Evolutionary conservation across 2,797 vertebrate species (phyloP).

Genomic region (Morelia viridis): DNA sequence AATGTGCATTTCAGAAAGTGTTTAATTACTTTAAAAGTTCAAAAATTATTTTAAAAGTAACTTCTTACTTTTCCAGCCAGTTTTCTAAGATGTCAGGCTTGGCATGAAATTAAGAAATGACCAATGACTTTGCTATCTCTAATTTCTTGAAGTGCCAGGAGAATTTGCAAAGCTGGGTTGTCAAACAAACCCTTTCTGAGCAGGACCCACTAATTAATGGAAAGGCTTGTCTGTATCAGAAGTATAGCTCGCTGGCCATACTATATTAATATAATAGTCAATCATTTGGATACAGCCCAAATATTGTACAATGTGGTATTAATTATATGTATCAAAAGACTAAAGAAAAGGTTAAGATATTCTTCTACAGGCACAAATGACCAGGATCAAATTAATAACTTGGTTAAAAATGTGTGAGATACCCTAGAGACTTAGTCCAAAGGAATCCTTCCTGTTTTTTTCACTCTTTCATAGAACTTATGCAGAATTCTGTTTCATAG

Average conservation of each 20-base stretch:
- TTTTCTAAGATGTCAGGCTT: neutral
- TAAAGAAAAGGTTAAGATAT: neutral
- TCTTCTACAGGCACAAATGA: neutral
- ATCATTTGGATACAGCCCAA: neutral
- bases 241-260: neutral
- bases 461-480: neutral
- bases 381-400: neutral
- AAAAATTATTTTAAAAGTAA: neutral
- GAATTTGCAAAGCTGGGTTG: neutral
- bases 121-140: neutral
- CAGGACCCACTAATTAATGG: neutral
- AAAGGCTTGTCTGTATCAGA: neutral
- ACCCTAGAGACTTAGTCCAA: neutral
- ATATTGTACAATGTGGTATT: neutral
- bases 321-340: neutral
- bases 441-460: neutral
- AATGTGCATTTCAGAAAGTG: neutral
- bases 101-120: neutral
- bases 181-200: neutral
- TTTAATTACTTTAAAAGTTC: neutral
- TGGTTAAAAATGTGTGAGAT: neutral
- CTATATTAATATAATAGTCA: neutral
- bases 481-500: neutral
- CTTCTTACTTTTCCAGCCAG: neutral
- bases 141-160: neutral